Conservation (phyloP, 2,113 vertebrate species). For the Sorex fumeus region DNA sequence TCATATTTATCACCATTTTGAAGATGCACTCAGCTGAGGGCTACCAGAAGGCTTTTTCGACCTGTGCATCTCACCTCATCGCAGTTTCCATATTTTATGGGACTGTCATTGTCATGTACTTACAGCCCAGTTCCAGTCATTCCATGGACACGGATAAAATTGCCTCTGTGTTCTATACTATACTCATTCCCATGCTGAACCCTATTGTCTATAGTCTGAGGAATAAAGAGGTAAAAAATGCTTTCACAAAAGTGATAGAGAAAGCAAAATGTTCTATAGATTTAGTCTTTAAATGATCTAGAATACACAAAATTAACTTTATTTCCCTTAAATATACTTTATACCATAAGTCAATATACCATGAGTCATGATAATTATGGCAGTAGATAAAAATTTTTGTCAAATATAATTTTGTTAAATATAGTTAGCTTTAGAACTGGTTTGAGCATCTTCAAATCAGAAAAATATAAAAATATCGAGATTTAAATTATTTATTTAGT, state of each 20-base stretch:
- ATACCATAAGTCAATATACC: not conserved
- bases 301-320: too few species aligned
- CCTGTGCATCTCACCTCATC: too few species aligned
- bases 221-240: not conserved
- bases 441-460: not conserved
- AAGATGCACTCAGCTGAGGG: not conserved
- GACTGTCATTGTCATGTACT: too few species aligned
- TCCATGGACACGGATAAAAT: not conserved
- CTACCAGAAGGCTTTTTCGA: too few species aligned
- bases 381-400: not conserved
- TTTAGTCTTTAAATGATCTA: too few species aligned
- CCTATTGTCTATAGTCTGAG: too few species aligned
- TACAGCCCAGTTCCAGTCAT: not conserved
- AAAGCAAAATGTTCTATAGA: not conserved
- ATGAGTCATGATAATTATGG: not conserved
- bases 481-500: not conserved
- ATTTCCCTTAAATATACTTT: too few species aligned
- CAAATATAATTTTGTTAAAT: not conserved
- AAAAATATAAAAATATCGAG: not conserved
- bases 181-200: too few species aligned
- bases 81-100: too few species aligned
- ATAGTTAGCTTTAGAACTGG: not conserved
- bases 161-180: too few species aligned
- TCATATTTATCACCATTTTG: not conserved
- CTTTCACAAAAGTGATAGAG: not conserved